Percentiles rank a stretch among this genome's conserved stretches.
Evolutionary conservation across 2,888 invertebrate species (phyloP).

Genomic region (Latheticus oryzae): DNA sequence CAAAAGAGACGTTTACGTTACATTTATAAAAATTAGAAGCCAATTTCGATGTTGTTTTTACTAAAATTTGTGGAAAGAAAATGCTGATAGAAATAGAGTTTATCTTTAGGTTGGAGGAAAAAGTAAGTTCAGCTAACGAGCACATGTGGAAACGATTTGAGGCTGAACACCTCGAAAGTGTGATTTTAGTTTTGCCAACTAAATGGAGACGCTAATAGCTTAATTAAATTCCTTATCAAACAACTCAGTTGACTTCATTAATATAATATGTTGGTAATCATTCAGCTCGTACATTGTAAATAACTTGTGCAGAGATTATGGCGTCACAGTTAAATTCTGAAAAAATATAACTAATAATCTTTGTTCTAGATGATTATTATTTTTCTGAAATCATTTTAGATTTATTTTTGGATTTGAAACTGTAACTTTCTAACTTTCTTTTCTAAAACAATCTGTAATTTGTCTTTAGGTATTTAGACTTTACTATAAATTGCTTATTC

Average conservation of each 20-base stretch:
- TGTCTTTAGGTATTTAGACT: too few relatives aligned
- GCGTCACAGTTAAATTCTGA: too few relatives aligned
- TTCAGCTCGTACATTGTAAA: too few relatives aligned
- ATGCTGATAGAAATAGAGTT: slow-evolving; percentile 20
- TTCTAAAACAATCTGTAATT: too few relatives aligned
- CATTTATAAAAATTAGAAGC: slow-evolving; percentile 26
- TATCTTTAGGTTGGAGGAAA: slow-evolving; percentile 12
- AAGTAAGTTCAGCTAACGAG: slow-evolving; percentile 18
- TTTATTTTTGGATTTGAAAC: too few relatives aligned
- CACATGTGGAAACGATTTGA: slow-evolving; percentile 22
- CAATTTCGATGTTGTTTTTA: slow-evolving; percentile 13
- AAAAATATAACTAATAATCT: too few relatives aligned
- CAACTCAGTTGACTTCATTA: slow-evolving; percentile 6
- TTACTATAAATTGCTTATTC: too few relatives aligned
- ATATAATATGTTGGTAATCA: too few relatives aligned
- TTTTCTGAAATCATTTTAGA: too few relatives aligned
- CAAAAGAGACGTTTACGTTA: slow-evolving; percentile 8
- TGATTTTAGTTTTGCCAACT: slow-evolving; percentile 8
- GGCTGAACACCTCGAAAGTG: neutral
- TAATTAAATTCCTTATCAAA: slow-evolving; percentile 2
- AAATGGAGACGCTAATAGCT: slow-evolving; percentile 5
- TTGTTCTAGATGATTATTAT: too few relatives aligned
- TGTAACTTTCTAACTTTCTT: too few relatives aligned
- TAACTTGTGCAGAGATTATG: too few relatives aligned
- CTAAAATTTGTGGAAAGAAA: slow-evolving; percentile 7